Conservation (phyloP, 2,888 invertebrate genomes). For the Trachelus tabidus region DNA sequence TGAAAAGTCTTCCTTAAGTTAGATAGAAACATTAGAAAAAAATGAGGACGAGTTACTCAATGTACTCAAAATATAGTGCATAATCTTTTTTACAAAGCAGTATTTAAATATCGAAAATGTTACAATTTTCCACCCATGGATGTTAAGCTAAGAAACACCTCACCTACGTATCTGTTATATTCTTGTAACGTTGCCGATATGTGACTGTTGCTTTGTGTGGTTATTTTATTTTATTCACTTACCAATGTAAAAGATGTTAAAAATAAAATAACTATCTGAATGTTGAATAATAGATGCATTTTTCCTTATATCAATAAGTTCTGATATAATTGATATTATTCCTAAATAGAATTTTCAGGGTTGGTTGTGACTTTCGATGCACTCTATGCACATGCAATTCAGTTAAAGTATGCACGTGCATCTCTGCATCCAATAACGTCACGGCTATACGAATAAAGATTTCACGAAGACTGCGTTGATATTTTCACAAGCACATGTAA, state of each 20-base stretch:
- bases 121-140: neutral
- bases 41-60: neutral
- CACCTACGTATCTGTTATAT: neutral
- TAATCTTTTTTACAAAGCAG: neutral
- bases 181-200: neutral
- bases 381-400: neutral
- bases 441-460: neutral
- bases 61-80: neutral
- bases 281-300: neutral
- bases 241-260: neutral
- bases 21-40: neutral
- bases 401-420: neutral
- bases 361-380: neutral
- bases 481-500: neutral
- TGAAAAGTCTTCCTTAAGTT: neutral
- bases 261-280: neutral
- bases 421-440: neutral
- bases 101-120: neutral
- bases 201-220: neutral
- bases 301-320: neutral
- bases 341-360: neutral
- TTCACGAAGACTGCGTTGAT: neutral
- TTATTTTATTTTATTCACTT: neutral
- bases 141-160: neutral
- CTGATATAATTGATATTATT: neutral